These are phyloP conservation scores for Cairina moschata DNA, from an alignment of 2,113 vertebrate genomes.

Conservation along the genomic window DNA sequence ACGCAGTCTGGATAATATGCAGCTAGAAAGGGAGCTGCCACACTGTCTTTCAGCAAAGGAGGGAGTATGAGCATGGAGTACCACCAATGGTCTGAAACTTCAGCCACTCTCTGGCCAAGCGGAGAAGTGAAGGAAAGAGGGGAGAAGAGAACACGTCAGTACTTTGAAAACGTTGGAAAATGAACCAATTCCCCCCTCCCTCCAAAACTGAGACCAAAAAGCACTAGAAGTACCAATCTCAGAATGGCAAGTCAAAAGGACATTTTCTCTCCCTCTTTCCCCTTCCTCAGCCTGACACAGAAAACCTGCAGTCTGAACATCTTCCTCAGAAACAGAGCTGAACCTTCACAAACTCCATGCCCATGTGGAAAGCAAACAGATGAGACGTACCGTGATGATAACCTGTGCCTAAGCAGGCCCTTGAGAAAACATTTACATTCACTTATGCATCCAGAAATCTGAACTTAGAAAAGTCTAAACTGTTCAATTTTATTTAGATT, in stretches of 20 bases:
- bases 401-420: background rate
- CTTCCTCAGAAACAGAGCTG: background rate
- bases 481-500: background rate
- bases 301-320: background rate
- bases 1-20: conserved; percentile 99
- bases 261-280: conserved; percentile 53
- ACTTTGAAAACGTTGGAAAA: conserved; percentile 28
- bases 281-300: conserved; percentile 55
- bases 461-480: background rate
- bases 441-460: background rate
- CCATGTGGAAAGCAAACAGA: background rate
- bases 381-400: background rate
- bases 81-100: conserved; percentile 95
- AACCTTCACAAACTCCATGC: background rate
- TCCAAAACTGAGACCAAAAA: background rate
- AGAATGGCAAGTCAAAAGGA: conserved; percentile 28
- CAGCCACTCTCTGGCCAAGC: conserved; percentile 88
- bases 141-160: conserved; percentile 40
- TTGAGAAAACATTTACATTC: background rate
- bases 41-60: conserved; percentile 95
- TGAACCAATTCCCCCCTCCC: background rate
- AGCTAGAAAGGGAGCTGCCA: conserved; percentile 90
- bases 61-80: conserved; percentile 97
- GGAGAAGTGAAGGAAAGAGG: conserved; percentile 51
- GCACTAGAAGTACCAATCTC: conserved; percentile 11